Evolutionary conservation across 2,113 vertebrate genomes (phyloP).

Genomic region (Hylia prasina): DNA sequence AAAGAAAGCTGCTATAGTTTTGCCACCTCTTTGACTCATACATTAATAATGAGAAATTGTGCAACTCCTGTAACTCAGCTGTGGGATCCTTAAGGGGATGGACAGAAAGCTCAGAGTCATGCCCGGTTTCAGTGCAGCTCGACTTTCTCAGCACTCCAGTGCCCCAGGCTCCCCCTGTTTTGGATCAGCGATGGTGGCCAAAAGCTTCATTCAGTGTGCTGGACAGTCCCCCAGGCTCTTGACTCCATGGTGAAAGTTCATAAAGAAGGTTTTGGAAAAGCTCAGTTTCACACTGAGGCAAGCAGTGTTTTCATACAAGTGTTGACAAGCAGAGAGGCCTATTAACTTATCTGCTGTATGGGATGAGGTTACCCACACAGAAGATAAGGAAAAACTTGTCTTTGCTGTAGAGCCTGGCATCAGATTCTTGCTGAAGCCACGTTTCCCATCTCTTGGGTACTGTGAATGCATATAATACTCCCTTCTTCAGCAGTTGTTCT

Average conservation of each 20-base stretch:
- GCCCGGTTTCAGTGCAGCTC: neutral
- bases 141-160: neutral
- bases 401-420: neutral
- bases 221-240: neutral
- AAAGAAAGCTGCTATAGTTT: neutral
- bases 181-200: neutral
- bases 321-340: neutral
- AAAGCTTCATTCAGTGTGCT: neutral
- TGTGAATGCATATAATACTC: neutral
- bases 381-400: neutral
- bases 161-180: neutral
- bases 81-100: neutral
- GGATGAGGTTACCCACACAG: neutral
- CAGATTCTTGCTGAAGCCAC: neutral
- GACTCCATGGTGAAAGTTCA: neutral
- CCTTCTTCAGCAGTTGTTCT: neutral
- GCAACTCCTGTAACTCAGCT: neutral
- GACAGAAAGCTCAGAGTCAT: neutral
- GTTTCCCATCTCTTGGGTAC: neutral
- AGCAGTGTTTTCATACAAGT: neutral
- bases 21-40: neutral
- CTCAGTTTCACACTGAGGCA: neutral
- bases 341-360: neutral
- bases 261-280: neutral
- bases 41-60: neutral